Evolutionary conservation across 1,140 invertebrate species (phyloP).

Genomic region (Camponotus vicinus): DNA sequence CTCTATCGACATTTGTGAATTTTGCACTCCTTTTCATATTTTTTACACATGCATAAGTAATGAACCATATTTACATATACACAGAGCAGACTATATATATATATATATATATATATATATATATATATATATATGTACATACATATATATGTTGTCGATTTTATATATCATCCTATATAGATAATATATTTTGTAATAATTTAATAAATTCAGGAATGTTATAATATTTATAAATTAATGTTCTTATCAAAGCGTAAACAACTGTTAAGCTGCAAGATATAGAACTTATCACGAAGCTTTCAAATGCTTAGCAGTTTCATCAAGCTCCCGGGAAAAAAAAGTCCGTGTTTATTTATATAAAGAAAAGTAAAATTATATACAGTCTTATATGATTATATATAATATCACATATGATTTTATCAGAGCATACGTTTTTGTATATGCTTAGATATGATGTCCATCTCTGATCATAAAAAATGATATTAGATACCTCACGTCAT

Average conservation of each 20-base stretch:
- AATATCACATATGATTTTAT: too few relatives aligned
- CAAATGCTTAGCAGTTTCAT: background rate
- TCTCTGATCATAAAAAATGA: too few relatives aligned
- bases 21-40: background rate
- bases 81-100: background rate
- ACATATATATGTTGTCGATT: too few relatives aligned
- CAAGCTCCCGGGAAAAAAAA: too few relatives aligned
- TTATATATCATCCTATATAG: background rate
- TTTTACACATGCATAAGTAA: background rate
- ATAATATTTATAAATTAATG: background rate
- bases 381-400: too few relatives aligned
- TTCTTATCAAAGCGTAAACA: background rate
- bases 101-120: background rate
- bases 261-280: background rate
- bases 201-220: background rate
- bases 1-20: too few relatives aligned
- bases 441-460: too few relatives aligned
- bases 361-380: too few relatives aligned
- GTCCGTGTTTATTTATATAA: too few relatives aligned
- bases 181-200: background rate
- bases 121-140: background rate
- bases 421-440: too few relatives aligned
- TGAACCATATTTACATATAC: background rate
- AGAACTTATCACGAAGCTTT: background rate
- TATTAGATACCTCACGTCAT: too few relatives aligned